phyloP scores from a whole-genome alignment of 2,888 invertebrate species.

The Drosophila colorata region DNA sequence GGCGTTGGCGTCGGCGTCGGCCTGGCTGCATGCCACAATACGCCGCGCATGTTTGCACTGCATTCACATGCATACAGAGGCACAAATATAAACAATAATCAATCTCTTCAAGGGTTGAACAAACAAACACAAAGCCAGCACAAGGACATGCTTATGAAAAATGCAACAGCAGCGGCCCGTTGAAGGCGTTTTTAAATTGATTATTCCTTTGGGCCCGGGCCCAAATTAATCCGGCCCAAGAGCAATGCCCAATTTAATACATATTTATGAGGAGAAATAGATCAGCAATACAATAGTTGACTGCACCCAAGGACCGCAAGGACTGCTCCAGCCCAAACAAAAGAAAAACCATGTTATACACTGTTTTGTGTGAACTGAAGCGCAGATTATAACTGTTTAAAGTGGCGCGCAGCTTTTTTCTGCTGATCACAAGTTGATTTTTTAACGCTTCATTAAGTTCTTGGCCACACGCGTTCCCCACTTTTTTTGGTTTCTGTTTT shows the following conservation, averaged over 20 bases:
- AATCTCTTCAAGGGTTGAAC: constrained; percentile 82
- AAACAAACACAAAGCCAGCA: constrained; percentile 70
- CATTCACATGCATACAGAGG: constrained; percentile 62
- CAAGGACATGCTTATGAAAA: constrained; percentile 75
- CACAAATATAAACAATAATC: constrained; percentile 82
- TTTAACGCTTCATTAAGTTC: constrained; percentile 82
- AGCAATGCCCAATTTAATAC: constrained; percentile 64
- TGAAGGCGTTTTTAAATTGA: constrained; percentile 79
- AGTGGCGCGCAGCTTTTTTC: constrained; percentile 30
- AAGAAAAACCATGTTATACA: not conserved
- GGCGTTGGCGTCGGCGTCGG: constrained; percentile 18
- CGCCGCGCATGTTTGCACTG: constrained; percentile 68
- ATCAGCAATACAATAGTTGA: constrained; percentile 52
- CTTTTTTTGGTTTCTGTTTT: constrained; percentile 36
- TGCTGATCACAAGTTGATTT: constrained; percentile 64
- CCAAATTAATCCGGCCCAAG: constrained; percentile 28
- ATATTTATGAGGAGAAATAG: constrained; percentile 74
- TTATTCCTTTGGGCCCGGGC: constrained; percentile 63
- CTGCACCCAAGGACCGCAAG: constrained; percentile 1
- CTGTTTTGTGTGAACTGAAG: constrained; percentile 15
- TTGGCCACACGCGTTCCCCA: constrained; percentile 82
- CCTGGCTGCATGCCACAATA: constrained; percentile 70
- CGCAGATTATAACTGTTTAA: constrained; percentile 56
- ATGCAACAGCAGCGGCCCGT: constrained; percentile 54
- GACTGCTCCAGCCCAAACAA: not conserved